phyloP scores from a whole-genome alignment of 2,113 vertebrate genomes.

The Callipepla californica region DNA sequence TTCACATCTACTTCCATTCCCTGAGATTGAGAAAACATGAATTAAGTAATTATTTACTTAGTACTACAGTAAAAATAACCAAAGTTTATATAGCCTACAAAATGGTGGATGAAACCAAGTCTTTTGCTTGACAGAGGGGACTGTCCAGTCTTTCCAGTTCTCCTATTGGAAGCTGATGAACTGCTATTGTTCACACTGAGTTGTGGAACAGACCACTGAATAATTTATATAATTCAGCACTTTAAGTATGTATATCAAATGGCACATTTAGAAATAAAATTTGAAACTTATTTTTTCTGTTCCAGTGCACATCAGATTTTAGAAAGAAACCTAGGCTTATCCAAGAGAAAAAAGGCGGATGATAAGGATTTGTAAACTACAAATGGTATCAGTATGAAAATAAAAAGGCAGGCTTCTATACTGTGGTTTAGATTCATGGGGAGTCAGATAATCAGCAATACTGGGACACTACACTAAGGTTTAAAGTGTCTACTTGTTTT shows the following conservation, averaged over 20 bases:
- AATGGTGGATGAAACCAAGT: neutral
- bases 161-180: neutral
- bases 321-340: neutral
- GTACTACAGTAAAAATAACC: neutral
- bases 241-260: neutral
- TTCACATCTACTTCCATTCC: slow-evolving; percentile 26
- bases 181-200: neutral
- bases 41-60: neutral
- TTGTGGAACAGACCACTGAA: neutral
- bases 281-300: neutral
- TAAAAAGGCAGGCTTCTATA: neutral
- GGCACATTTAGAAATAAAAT: neutral
- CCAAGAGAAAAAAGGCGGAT: neutral
- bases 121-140: neutral
- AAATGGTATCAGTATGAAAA: neutral
- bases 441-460: neutral
- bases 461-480: neutral
- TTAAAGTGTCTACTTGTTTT: neutral
- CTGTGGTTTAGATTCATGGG: neutral
- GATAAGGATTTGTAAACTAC: neutral
- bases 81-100: neutral
- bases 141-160: neutral
- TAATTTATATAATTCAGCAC: neutral
- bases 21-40: neutral
- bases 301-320: neutral